Evolutionary conservation across 2,113 vertebrate genomes (phyloP).

Genomic region (Pachyramphus minor): DNA sequence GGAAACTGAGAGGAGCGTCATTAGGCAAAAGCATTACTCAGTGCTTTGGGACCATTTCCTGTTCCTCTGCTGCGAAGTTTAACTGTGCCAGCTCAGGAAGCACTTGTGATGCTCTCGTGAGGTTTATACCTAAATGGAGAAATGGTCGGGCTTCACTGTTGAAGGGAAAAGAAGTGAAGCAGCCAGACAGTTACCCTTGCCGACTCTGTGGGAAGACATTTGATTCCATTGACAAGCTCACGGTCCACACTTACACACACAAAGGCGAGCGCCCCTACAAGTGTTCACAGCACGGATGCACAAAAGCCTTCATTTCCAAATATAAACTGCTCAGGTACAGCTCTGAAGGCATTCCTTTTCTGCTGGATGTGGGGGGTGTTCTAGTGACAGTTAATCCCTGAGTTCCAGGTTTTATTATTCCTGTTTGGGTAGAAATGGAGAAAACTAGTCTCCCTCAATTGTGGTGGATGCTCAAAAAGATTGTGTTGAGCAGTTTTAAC

Average conservation of each 20-base stretch:
- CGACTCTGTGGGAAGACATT: slow-evolving; percentile 72
- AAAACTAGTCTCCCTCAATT: not conserved
- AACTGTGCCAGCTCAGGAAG: slow-evolving; percentile 28
- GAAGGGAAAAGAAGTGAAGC: slow-evolving; percentile 63
- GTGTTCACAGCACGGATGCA: slow-evolving; percentile 73
- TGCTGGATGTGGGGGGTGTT: not conserved
- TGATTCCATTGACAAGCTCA: slow-evolving; percentile 74
- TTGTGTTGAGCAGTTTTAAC: not conserved
- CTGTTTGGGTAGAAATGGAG: not conserved
- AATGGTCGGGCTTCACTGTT: slow-evolving; percentile 46
- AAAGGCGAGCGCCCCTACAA: slow-evolving; percentile 75
- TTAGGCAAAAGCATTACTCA: slow-evolving; percentile 54
- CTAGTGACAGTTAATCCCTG: not conserved
- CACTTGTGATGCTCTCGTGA: slow-evolving; percentile 9
- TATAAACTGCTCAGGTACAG: slow-evolving; percentile 79
- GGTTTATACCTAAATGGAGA: slow-evolving; percentile 63
- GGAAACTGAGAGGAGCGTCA: slow-evolving; percentile 22
- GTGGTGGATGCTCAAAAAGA: not conserved
- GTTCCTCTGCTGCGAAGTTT: slow-evolving; percentile 21
- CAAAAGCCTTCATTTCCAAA: slow-evolving; percentile 79
- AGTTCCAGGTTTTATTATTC: not conserved
- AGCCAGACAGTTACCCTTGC: slow-evolving; percentile 65
- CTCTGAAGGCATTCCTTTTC: not conserved
- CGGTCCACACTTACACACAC: slow-evolving; percentile 65
- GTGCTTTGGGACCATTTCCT: slow-evolving; percentile 25